Conservation (phyloP, 2,113 vertebrate genomes). For the Columba livia region DNA sequence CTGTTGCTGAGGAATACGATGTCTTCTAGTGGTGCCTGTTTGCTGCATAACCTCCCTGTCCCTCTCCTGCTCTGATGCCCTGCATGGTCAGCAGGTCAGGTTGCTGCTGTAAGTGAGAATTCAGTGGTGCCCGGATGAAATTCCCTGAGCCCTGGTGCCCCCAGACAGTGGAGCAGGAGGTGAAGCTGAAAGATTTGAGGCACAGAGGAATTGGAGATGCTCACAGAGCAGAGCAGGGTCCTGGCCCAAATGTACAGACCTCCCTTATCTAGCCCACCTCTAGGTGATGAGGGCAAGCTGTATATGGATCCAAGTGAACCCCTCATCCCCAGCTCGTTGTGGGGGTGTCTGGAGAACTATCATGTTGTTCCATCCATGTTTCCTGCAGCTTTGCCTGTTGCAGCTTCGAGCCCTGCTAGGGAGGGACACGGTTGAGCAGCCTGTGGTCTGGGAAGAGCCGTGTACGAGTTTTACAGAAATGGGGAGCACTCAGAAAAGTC, state of each 20-base stretch:
- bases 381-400: background rate
- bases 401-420: background rate
- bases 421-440: background rate
- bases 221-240: background rate
- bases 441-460: background rate
- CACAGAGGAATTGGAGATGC: background rate
- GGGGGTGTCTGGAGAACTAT: background rate
- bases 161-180: background rate
- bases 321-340: fast-evolving
- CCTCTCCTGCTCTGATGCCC: background rate
- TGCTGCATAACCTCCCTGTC: background rate
- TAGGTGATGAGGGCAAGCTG: background rate
- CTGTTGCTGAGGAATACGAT: background rate
- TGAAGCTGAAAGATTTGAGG: background rate
- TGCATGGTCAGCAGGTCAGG: background rate
- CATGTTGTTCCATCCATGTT: background rate
- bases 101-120: background rate
- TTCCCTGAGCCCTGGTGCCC: background rate
- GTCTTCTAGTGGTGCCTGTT: background rate
- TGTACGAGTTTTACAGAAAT: fast-evolving
- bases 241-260: background rate
- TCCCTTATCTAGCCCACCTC: background rate
- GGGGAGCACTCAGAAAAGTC: background rate
- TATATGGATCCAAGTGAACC: background rate
- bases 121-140: background rate